Conservation (phyloP, 2,797 vertebrate genomes). For the Lacerta agilis region DNA sequence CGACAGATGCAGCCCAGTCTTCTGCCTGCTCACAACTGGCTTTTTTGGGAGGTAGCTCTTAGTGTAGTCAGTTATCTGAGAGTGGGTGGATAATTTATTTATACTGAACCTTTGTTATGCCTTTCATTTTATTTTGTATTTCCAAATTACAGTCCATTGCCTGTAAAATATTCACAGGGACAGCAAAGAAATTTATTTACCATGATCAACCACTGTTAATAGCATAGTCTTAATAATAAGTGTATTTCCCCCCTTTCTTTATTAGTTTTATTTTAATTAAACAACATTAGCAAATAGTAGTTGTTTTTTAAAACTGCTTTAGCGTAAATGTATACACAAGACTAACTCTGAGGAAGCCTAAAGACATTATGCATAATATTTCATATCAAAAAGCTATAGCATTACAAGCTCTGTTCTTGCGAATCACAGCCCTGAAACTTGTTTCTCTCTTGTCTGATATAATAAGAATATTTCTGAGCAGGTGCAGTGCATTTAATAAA, state of each 20-base stretch:
- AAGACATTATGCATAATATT: neutral
- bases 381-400: neutral
- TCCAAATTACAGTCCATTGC: neutral
- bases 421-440: neutral
- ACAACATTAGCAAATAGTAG: neutral
- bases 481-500: neutral
- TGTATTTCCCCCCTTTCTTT: neutral
- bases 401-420: neutral
- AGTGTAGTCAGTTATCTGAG: neutral
- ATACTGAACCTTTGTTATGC: neutral
- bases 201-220: neutral
- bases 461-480: neutral
- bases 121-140: slow-evolving; percentile 12
- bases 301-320: neutral
- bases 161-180: neutral
- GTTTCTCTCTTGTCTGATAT: neutral
- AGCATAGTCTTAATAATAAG: neutral
- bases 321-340: neutral
- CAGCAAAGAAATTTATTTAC: slow-evolving; percentile 2
- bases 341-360: neutral
- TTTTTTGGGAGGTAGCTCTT: neutral
- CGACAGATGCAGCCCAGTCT: neutral
- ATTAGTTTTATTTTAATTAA: neutral
- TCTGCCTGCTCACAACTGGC: neutral
- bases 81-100: slow-evolving; percentile 13